These are phyloP conservation scores for Orgyia antiqua DNA, from an alignment of 2,888 invertebrate species.

Conservation along the genomic window DNA sequence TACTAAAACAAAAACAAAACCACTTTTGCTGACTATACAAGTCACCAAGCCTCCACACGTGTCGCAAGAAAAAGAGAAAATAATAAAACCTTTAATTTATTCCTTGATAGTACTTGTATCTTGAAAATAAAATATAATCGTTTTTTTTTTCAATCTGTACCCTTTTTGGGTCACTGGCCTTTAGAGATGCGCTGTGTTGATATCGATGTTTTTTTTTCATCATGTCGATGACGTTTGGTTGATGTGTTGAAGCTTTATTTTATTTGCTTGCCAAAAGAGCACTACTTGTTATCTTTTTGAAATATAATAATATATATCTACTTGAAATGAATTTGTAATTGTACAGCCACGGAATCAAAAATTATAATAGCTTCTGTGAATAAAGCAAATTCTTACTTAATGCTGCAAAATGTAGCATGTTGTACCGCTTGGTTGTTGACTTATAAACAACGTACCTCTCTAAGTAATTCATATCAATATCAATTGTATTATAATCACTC, in stretches of 20 bases:
- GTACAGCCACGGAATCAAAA: too few relatives aligned
- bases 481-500: too few relatives aligned
- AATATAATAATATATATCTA: too few relatives aligned
- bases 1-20: constrained; percentile 24
- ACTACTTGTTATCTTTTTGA: too few relatives aligned
- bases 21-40: constrained; percentile 47
- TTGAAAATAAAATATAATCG: constrained; percentile 69
- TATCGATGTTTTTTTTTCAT: constrained; percentile 32
- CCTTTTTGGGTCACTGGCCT: constrained; percentile 70
- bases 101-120: constrained; percentile 74
- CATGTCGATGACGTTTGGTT: constrained; percentile 24
- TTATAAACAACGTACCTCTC: too few relatives aligned
- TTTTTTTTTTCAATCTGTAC: constrained; percentile 49
- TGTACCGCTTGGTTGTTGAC: too few relatives aligned
- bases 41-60: constrained; percentile 58
- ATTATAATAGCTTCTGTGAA: too few relatives aligned
- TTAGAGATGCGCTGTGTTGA: constrained; percentile 51
- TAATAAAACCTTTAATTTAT: constrained; percentile 75
- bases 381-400: too few relatives aligned
- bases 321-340: too few relatives aligned
- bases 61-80: constrained; percentile 68
- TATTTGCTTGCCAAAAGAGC: too few relatives aligned
- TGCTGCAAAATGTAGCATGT: too few relatives aligned
- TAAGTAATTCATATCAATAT: too few relatives aligned
- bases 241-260: constrained; percentile 16